Conservation (phyloP, 2,113 vertebrate species). For the Orthonyx spaldingii region DNA sequence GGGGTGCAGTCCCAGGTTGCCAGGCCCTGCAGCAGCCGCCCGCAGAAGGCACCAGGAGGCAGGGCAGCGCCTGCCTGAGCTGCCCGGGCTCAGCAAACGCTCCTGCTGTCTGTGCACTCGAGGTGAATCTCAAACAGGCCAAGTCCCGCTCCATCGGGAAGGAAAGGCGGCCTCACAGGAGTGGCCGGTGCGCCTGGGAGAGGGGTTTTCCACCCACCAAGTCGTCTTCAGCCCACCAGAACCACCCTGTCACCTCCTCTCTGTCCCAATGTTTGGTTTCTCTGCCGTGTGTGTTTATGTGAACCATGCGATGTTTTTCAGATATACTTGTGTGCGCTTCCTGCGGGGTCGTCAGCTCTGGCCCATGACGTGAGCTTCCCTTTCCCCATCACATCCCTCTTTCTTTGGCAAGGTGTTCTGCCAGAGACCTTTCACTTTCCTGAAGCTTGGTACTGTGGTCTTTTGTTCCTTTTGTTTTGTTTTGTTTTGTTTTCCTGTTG, state of each 20-base stretch:
- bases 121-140: background rate
- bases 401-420: background rate
- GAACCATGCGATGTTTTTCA: background rate
- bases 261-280: background rate
- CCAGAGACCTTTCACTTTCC: background rate
- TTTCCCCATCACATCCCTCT: background rate
- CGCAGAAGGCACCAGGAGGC: conserved; percentile 42
- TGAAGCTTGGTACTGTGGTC: background rate
- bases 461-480: background rate
- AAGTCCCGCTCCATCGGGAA: background rate
- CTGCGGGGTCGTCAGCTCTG: background rate
- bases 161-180: background rate
- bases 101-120: background rate
- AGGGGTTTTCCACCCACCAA: background rate
- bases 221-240: background rate
- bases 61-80: background rate
- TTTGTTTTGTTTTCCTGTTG: background rate
- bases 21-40: background rate
- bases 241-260: accelerated
- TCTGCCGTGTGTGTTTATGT: background rate
- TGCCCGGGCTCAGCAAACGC: accelerated
- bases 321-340: background rate
- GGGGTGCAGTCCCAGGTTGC: background rate
- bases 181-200: accelerated
- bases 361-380: background rate